Conservation (phyloP, 2,113 vertebrate species). For the Campylomormyrus tamandua region DNA sequence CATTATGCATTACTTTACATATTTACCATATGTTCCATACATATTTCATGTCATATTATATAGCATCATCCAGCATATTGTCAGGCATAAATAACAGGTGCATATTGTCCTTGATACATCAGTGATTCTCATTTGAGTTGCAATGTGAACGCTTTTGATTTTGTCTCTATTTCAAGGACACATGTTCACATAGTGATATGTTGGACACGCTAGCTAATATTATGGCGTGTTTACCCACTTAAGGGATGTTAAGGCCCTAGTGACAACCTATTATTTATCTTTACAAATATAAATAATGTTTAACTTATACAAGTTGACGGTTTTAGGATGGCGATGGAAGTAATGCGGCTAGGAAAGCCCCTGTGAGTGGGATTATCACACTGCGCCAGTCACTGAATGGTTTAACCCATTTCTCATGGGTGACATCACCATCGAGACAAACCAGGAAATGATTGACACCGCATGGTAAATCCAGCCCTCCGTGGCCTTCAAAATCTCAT, state of each 20-base stretch:
- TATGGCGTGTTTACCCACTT: not conserved
- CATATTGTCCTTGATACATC: not conserved
- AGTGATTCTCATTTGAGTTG: not conserved
- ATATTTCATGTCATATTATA: not conserved
- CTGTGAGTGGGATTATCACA: not conserved
- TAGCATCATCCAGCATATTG: not conserved
- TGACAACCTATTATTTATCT: not conserved
- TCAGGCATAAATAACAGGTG: not conserved
- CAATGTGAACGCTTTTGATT: not conserved
- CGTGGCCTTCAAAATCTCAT: not conserved
- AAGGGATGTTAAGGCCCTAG: not conserved
- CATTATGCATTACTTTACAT: not conserved
- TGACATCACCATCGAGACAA: not conserved
- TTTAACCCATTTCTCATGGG: not conserved
- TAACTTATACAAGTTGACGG: not conserved
- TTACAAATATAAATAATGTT: not conserved
- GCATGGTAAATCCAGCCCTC: not conserved
- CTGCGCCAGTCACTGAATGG: not conserved
- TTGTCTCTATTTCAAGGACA: not conserved
- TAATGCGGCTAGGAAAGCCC: not conserved
- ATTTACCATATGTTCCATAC: not conserved
- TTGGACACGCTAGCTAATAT: not conserved
- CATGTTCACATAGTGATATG: not conserved
- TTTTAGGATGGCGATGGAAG: not conserved
- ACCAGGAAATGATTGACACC: not conserved